Percentiles rank a stretch among this genome's conserved stretches.
These are phyloP conservation scores for Ochropleura leucogaster DNA, from an alignment of 2,888 invertebrate species.

Conservation along the genomic window DNA sequence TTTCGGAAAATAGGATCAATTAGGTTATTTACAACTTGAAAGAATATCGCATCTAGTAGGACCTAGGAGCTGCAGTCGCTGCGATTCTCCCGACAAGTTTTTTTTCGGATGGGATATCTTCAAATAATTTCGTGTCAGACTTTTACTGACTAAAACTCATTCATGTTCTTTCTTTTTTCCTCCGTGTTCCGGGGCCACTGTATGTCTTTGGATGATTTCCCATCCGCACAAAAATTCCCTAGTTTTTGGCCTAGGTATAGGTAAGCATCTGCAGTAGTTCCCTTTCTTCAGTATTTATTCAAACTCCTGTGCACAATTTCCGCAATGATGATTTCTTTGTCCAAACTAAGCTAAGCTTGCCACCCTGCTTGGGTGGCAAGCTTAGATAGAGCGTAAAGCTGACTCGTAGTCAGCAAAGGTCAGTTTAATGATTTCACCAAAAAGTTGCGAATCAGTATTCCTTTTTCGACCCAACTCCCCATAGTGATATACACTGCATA, in stretches of 20 bases:
- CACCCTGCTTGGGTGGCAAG: neutral
- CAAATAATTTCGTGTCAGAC: too few relatives aligned
- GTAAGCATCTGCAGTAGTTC: neutral
- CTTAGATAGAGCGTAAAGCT: neutral
- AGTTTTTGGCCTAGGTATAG: neutral
- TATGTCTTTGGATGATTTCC: too few relatives aligned
- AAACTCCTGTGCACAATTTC: neutral
- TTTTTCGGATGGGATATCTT: too few relatives aligned
- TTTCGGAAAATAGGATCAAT: neutral
- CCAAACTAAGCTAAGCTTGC: neutral
- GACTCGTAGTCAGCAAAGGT: neutral
- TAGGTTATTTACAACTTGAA: neutral
- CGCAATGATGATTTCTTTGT: neutral
- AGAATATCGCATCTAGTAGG: neutral
- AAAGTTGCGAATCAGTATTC: neutral
- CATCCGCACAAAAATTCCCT: too few relatives aligned
- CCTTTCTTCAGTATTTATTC: neutral
- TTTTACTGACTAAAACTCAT: too few relatives aligned
- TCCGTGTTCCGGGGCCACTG: too few relatives aligned
- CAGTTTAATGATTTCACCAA: neutral
- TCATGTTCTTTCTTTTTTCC: too few relatives aligned
- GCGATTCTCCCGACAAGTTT: too few relatives aligned
- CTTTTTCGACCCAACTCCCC: neutral
- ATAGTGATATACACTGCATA: neutral
- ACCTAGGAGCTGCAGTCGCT: neutral